Evolutionary conservation across 2,888 invertebrate genomes (phyloP), one percentile per base, ranked within the genome.

Genomic region (Teinopalpus imperialis): DNA sequence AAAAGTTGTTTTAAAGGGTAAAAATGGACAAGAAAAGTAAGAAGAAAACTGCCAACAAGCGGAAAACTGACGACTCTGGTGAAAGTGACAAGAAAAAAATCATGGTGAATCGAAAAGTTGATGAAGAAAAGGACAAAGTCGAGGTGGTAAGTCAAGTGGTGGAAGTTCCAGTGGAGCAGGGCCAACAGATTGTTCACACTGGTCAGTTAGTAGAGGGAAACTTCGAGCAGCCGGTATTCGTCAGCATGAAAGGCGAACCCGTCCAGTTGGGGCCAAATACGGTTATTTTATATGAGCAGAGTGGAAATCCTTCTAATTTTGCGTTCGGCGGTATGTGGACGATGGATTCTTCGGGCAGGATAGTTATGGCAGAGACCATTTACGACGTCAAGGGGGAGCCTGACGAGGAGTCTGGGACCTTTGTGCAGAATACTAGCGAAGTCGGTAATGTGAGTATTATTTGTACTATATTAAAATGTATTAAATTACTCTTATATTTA

Each of bases 11-110:
- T 48, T 53, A 64, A 61, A 63, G 61, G 66, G 61, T 60, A 67
- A 85, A 83, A 75, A 89, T 89, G 89, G 89, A 89, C 76, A 89
- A 89, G 69, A 89, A 89, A 72, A 86, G 60, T 54, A 87, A 86
- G 61, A 89, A 89, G 71, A 89, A 81, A 70, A 80, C 80, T 61
- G 88, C 81, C 31, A 82, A 81, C 45, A 89, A 89, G 69, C 72
- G 89, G 35, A 89, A 89, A 77, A 78, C 67, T 70, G 89, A 88
- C 57, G 89, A 89, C 18, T 56, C 76, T 1, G 67, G 54, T 0
- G 89, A 89, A 9, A 62, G 69, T 52, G 88, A 87, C 20, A 85
- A 81, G 57, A 87, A 87, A 59, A 83, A 85, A 60, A 77, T 74
- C 53, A 81, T 86, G 85, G 77, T 83, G 21, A 66, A 74, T 44